These are phyloP conservation scores for Falco rusticolus DNA, from an alignment of 2,797 vertebrate genomes.

Conservation along the genomic window DNA sequence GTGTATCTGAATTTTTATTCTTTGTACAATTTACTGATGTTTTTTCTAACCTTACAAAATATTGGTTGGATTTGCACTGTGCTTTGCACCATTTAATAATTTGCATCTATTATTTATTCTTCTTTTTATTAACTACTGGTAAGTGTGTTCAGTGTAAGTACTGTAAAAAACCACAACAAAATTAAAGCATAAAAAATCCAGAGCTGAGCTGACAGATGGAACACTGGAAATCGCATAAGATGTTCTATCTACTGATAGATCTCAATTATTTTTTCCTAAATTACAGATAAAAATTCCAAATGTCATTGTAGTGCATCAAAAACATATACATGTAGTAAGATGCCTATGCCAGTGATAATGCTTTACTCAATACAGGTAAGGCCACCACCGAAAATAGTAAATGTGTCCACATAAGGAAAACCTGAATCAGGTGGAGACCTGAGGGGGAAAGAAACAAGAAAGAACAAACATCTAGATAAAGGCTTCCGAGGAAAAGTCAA, in stretches of 20 bases:
- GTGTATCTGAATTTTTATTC: background rate
- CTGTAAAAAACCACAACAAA: background rate
- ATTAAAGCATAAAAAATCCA: background rate
- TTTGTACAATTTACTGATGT: background rate
- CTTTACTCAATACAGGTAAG: background rate
- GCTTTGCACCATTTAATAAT: background rate
- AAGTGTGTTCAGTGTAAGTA: background rate
- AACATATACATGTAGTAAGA: background rate
- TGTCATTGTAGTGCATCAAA: background rate
- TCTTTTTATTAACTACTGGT: background rate
- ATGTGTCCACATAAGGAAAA: background rate
- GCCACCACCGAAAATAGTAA: background rate
- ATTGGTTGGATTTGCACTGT: background rate
- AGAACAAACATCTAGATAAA: background rate
- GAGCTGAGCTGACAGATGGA: background rate
- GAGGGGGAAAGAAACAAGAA: background rate
- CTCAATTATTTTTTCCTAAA: background rate
- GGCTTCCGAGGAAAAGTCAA: background rate
- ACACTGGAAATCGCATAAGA: background rate
- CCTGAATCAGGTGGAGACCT: background rate
- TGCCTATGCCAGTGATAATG: background rate
- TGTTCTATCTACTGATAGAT: background rate
- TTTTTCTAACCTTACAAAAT: background rate
- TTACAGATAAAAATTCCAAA: background rate
- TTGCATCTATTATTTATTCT: background rate